These are phyloP conservation scores for Actinopyga echinites DNA, from an alignment of 53 echinoderm and acorn worm species.

Conservation along the genomic window DNA sequence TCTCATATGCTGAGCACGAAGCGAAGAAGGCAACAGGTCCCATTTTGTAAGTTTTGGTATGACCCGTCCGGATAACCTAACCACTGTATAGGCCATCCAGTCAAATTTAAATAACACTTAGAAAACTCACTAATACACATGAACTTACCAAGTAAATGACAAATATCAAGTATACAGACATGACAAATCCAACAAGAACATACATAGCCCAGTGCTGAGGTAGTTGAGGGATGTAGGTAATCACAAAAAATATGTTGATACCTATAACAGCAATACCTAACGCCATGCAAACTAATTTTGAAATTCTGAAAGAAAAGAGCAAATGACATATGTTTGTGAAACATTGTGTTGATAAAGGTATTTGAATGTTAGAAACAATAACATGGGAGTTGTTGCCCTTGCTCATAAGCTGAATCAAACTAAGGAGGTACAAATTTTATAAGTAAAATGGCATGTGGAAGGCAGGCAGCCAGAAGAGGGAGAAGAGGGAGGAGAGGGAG, in stretches of 20 bases:
- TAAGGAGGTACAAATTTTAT: too few species aligned
- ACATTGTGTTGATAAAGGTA: background rate
- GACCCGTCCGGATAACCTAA: too few species aligned
- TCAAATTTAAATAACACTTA: background rate
- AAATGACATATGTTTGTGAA: background rate
- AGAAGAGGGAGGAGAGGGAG: too few species aligned
- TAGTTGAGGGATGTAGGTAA: conserved; percentile 62
- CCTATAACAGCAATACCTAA: conserved; percentile 74
- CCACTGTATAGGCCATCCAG: background rate
- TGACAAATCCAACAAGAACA: conserved; percentile 53
- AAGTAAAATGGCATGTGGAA: too few species aligned
- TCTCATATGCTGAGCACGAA: too few species aligned
- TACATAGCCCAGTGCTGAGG: conserved; percentile 85
- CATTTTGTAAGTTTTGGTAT: too few species aligned
- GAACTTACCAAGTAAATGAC: conserved; percentile 83
- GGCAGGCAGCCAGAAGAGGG: too few species aligned
- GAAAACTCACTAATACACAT: background rate
- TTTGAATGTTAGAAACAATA: too few species aligned
- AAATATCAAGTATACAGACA: conserved; percentile 68
- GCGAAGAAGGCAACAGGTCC: too few species aligned
- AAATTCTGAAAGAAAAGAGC: conserved; percentile 60
- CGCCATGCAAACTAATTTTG: conserved; percentile 51
- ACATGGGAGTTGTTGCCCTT: too few species aligned
- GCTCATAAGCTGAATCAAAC: too few species aligned
- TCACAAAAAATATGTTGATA: conserved; percentile 91